Evolutionary conservation across 2,113 vertebrate genomes (phyloP), one percentile per base, ranked within the genome.

Genomic region (Atractosteus spatula): DNA sequence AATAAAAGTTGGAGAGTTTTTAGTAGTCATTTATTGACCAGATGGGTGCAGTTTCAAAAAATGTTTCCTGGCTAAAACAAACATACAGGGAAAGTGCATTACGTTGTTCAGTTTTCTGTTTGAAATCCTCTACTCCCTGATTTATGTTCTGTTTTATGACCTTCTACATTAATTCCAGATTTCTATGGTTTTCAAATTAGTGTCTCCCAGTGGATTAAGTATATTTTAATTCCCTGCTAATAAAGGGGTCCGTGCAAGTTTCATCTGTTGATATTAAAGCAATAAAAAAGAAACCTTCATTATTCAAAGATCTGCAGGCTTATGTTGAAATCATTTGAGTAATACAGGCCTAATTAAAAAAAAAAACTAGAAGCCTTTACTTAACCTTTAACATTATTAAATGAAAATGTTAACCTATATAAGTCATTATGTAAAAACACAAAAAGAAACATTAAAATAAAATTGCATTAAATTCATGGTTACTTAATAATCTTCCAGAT

Each of bases 271-370:
- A 44, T 59, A 70, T 61, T 14, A 42, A 55, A 55, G 17, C 41
- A 64, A 64, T 64, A 42, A 64, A 64, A 29, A 64, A 64, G 62
- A 64, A 64, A 64, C 62, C 14, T 72, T 66, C 10, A 63, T 72
- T 70, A 41, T n/a, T 64, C 13, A 7, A 7, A 7, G 62, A 44
- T 59, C 68, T 70, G 41, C 68, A 3, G 17, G 62, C 62, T 41
- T 64, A 29, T 64, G 8, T 43, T 59, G 14, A 7, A 13, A 5
- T 11, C 8, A 13, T 59, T 59, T 55, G 17, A 70, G 54, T 61
- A 57, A 43, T 70, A 70, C 54, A 70, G 55, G 42, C 7, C 47
- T 68, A 76, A 71, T 76, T 64, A 51, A 51, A 65, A 41, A 71
- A 71, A 63, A 63, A 59, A 61, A 62, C 41, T 68, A 54, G 55